These are phyloP conservation scores for Ooceraea biroi DNA, from an alignment of 1,140 invertebrate genomes.

Conservation along the genomic window DNA sequence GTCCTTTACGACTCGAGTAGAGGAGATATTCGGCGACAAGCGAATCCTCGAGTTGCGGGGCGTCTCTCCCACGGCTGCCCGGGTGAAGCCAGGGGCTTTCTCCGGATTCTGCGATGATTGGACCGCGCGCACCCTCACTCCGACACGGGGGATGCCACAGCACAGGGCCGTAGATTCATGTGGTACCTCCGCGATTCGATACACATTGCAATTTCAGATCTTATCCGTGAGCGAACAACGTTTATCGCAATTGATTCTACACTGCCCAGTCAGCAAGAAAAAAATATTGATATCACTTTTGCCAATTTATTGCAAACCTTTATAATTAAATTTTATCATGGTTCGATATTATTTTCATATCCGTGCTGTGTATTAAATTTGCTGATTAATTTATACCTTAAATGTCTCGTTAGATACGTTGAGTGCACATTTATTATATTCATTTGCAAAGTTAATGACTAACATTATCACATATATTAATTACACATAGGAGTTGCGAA, in stretches of 20 bases:
- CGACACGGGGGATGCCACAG: constrained; percentile 72
- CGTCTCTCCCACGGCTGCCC: constrained; percentile 79
- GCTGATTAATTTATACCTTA: neutral
- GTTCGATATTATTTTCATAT: neutral
- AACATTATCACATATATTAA: constrained; percentile 9
- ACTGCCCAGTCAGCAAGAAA: neutral
- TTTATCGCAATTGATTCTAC: constrained; percentile 28
- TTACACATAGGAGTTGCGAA: neutral
- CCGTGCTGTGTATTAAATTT: neutral
- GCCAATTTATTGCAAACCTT: neutral
- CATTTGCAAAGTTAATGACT: neutral
- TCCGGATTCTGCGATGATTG: constrained; percentile 86
- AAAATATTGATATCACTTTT: neutral
- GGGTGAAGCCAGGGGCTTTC: constrained; percentile 80
- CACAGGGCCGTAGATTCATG: constrained; percentile 71
- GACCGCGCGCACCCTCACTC: constrained; percentile 82
- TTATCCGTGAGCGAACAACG: constrained; percentile 1
- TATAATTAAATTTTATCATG: neutral
- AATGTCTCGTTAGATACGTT: neutral
- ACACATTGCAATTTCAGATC: neutral
- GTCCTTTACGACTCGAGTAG: constrained; percentile 79
- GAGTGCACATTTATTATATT: neutral
- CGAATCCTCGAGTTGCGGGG: constrained; percentile 78
- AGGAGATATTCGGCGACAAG: constrained; percentile 77
- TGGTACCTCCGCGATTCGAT: constrained; percentile 6